Base-by-base conservation (phyloP, 2,797 vertebrate genomes). In the Scyliorhinus canicula region DNA sequence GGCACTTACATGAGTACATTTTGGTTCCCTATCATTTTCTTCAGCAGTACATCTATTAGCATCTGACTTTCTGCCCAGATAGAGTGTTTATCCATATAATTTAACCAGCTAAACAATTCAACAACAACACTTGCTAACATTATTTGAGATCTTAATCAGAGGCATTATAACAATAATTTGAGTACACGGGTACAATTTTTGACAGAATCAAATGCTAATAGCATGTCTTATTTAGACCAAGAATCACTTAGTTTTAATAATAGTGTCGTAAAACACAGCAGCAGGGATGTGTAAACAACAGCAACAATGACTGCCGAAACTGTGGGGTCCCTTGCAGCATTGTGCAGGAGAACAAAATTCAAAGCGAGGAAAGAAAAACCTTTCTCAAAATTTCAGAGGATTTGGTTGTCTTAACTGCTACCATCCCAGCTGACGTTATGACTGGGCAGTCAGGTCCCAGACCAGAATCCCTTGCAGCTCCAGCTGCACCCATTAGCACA, bases 41-140 rank as follows among this genome's bases (percentile, higher is more conserved):
- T 71, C 93, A 50, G 44, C 65, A 71, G 65, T 69, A 67, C 16
- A 26, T 52, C 63, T 47, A 93, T 93, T 93, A 35, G 63, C 93
- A 93, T 65, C 63, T 93, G 67, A 52, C 67, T 93, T 93, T 47
- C 35, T 52, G 67, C 60, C n/a, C 93, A 71, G 90, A 88, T 26
- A 93, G 24, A 50, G 47, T 35, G 16, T 93, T 3, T 71, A 71
- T 52, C 26, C 19, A 40, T 93, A 94, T 69, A 94, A 74, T 69
- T 31, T 69, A 50, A 65, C 63, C 93, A 71, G 65, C 93, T 69
- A 63, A 90, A 50, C 65, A 65, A 93, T 65, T 44, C 90, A 93
- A 8, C 35, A 3, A 93, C 67, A 28, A 50, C 47, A 40, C 93
- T 71, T 93, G 60, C 65, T 74, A 74, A n/a, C 67, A 94, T 52